Conservation (phyloP, 2,888 invertebrate genomes). For the Brassicogethes aeneus region DNA sequence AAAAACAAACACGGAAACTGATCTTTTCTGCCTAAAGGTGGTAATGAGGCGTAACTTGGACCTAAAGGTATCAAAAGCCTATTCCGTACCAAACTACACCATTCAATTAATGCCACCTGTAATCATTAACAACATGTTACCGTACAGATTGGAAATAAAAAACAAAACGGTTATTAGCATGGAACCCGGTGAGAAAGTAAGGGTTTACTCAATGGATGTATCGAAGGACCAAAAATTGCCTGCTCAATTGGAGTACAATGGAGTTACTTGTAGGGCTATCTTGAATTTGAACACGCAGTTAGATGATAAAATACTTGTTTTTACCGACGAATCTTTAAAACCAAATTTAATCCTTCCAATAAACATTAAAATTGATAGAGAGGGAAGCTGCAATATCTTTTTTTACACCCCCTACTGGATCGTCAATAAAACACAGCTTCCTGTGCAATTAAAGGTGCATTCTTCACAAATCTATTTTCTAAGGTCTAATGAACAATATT, state of each 20-base stretch:
- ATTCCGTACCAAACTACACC: conserved; percentile 60
- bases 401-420: conserved; percentile 82
- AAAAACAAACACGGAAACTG: conserved; percentile 49
- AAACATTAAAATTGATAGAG: conserved; percentile 56
- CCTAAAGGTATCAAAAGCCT: conserved; percentile 25
- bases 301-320: conserved; percentile 43
- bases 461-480: conserved; percentile 12
- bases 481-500: conserved; percentile 1
- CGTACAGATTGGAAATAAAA: conserved; percentile 58
- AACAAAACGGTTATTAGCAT: conserved; percentile 48
- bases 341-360: conserved; percentile 60
- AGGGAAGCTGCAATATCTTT: conserved; percentile 54
- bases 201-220: conserved; percentile 58
- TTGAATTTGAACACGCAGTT: conserved; percentile 58
- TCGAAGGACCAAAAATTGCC: conserved; percentile 46
- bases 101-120: conserved; percentile 66
- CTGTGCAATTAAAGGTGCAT: conserved; percentile 74
- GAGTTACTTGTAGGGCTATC: conserved; percentile 62
- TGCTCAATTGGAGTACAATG: conserved; percentile 49
- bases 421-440: conserved; percentile 79
- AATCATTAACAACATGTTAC: conserved; percentile 66
- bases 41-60: conserved; percentile 31
- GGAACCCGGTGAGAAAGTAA: conserved; percentile 63
- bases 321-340: conserved; percentile 53
- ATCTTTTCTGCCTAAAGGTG: conserved; percentile 60